Evolutionary conservation across 2,113 vertebrate species (phyloP), one percentile per base, ranked within the genome.

Genomic region (human): DNA sequence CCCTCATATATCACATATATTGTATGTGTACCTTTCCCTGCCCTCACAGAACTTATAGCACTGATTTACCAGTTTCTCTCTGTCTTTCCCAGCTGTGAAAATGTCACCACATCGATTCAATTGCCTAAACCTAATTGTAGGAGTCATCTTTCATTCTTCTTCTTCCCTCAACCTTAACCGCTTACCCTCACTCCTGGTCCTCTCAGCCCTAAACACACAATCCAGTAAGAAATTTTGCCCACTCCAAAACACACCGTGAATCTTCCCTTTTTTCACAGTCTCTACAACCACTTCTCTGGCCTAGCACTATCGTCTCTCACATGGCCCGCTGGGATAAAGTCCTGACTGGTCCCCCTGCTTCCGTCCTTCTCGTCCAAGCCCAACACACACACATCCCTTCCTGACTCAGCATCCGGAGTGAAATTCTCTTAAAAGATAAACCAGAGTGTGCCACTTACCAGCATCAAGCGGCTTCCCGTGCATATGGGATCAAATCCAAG

Each of bases 251-350:
- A 80, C 5, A 20, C 35, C 22, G 5, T 13, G n/a, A 70, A 30
- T 64, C 18, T 14, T 13, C 10, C 25, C 25, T 45, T 52, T 23
- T 32, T 25, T 61, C 20, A 10, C 14, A 2, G 5, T 35, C 16
- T 30, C 5, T 32, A 8, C 3, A 11, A 23, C 8, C 50, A 30
- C 20, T 76, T 2, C 30, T 72, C 48, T 59, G 22, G 0, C 2
- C 5, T 11, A 14, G 13, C 4, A 16, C 57, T 13, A 1, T 78
- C 30, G 0, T 40, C 17, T 73, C 50, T 83, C 9, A 0, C 14
- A 38, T 55, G 48, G 9, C 22, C 25, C 25, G 12, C 13, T 7
- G 13, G 5, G 0, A 16, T 17, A 18, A 57, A 45, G 10, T 35
- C 18, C 59, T 70, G 7, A 6, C 27, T 3, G 4, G 2, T 7